These are phyloP conservation scores for Platichthys stellatus DNA, from an alignment of 2,113 vertebrate species.

Conservation along the genomic window DNA sequence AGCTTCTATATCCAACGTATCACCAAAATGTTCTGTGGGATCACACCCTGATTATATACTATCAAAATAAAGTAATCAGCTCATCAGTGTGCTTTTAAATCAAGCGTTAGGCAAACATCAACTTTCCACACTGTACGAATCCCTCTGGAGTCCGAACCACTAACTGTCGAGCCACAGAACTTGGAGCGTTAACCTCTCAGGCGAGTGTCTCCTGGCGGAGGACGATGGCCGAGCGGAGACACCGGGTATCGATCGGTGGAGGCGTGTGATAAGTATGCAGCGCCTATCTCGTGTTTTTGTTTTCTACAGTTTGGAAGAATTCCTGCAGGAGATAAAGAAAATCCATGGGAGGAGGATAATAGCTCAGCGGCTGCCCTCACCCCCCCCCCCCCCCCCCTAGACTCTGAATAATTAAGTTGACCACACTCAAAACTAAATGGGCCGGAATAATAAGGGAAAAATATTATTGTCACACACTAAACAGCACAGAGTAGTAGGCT, in stretches of 20 bases:
- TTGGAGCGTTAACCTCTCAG: background rate
- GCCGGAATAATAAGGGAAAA: conserved; percentile 13
- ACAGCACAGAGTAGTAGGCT: background rate
- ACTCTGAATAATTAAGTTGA: conserved; percentile 32
- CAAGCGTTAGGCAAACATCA: background rate
- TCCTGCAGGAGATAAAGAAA: conserved; percentile 24
- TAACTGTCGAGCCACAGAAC: background rate
- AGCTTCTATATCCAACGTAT: no score
- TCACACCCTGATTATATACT: no score
- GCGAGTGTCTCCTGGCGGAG: background rate
- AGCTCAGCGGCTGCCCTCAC: background rate
- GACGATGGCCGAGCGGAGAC: no score
- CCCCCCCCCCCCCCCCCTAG: background rate
- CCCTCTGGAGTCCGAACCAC: background rate
- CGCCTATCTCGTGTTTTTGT: background rate
- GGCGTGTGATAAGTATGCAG: background rate
- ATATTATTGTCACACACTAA: background rate
- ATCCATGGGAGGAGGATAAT: background rate
- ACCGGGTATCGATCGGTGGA: background rate
- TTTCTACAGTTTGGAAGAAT: conserved; percentile 13
- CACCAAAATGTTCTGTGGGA: no score
- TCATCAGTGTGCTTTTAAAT: no score
- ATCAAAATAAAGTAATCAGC: no score
- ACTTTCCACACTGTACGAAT: no score
- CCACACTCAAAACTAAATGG: background rate